Base-by-base conservation (phyloP, 2,888 invertebrate species). In the Sepioteuthis lessoniana region DNA sequence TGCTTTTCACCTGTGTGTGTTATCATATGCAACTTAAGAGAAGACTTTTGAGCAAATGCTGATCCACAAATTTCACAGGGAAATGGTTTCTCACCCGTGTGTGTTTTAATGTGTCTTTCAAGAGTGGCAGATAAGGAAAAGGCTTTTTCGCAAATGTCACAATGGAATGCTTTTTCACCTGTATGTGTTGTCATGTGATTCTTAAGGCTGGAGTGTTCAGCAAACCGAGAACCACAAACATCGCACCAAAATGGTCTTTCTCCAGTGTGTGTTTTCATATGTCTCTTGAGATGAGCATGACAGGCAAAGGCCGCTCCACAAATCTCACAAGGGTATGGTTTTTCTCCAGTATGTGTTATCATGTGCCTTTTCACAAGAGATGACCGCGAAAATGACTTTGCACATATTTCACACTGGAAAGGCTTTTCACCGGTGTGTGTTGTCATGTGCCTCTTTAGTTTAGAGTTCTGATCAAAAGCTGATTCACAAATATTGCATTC, bases 1-100 rank as follows among this genome's bases (percentile, higher is more conserved):
- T 95, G 95, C 60, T 94, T 94, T 93, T 95, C 95, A 31, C 95
- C 95, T 7, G 95, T 95, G 94, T 95, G 95, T 31, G 95, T 94
- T 2, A 95, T 46, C 42, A 95, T 93, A 91, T 95, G 95, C 28
- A 94, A 94, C 91, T 95, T 94, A 91, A 95, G 94, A 47, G 95
- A 95, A 50, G 95, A 94, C 35, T 95, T 94, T 94, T 95, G 95
- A 90, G 94, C 94, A 93, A 95, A 95, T 0, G 95, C 95, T 90
- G 94, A 95, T 19, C 94, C 94, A 91, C 95, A 95, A 25, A 95
- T 91, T 37, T 95, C 95, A 95, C 95, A 95, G 92, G 94, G 95
- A 93, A 95, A 95, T 7, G 95, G 95, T 46, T 95, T 94, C 47
- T 95, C 95, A 10, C 94, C 95, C 42, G 95, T 94, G 55, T 95